A percentile compares a stretch with the other conserved stretches of the same genome.
Conservation (phyloP, 2,797 vertebrate species). For the Lemur catta region DNA sequence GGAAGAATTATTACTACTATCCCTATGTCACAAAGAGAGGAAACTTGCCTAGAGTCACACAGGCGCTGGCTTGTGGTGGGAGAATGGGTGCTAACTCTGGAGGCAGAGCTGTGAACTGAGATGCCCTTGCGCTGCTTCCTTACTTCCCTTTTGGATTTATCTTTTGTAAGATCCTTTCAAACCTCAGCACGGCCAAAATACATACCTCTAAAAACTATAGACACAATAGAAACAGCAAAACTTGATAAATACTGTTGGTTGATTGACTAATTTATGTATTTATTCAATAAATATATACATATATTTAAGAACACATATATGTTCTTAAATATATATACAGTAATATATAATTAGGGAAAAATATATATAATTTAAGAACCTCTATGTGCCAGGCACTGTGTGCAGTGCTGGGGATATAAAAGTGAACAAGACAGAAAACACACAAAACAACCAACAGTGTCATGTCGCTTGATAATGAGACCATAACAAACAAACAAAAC, state of each 20-base stretch:
- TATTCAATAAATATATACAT: not conserved
- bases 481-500: not conserved
- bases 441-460: not conserved
- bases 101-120: not conserved
- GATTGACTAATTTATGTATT: not conserved
- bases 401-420: not conserved
- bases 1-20: not conserved
- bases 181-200: not conserved
- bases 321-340: not conserved
- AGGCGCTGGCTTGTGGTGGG: not conserved
- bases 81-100: too few relatives aligned
- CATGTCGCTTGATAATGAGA: not conserved
- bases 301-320: not conserved
- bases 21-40: not conserved
- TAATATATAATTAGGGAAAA: not conserved
- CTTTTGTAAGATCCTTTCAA: not conserved
- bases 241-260: not conserved
- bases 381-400: not conserved
- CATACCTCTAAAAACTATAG: not conserved
- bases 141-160: not conserved
- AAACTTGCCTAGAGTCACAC: not conserved
- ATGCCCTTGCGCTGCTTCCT: rapidly evolving
- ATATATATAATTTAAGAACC: not conserved
- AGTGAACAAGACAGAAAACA: not conserved
- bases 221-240: not conserved